Evolutionary conservation across 2,888 invertebrate genomes (phyloP).

Genomic region (Ormyrus nitidulus): DNA sequence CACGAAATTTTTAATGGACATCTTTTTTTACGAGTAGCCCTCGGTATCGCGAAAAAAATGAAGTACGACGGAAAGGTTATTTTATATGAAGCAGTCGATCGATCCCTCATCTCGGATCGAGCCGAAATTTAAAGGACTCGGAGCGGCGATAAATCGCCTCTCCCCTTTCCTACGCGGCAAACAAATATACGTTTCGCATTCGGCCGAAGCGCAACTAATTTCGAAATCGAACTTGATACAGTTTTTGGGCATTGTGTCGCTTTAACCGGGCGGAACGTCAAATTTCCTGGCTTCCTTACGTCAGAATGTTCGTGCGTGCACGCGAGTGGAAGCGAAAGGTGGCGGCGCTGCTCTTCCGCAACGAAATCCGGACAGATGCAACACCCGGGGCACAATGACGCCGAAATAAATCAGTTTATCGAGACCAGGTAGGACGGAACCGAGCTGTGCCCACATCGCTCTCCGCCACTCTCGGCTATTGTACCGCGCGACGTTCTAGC

Average conservation of each 20-base stretch:
- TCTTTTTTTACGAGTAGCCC: neutral
- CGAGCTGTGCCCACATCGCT: constrained; percentile 61
- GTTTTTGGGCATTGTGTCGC: constrained; percentile 12
- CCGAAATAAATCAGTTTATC: constrained; percentile 75
- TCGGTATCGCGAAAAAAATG: neutral
- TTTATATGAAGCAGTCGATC: constrained; percentile 23
- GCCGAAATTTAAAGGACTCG: constrained; percentile 34
- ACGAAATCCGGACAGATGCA: constrained; percentile 70
- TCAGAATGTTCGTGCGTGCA: neutral
- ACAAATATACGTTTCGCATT: constrained; percentile 15
- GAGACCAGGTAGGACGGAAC: constrained; percentile 68
- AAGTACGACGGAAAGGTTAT: constrained; percentile 11
- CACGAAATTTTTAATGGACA: too few relatives aligned
- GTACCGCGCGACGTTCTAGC: constrained; percentile 63
- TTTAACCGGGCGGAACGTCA: constrained; percentile 46
- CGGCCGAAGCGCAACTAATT: constrained; percentile 34
- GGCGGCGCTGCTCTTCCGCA: constrained; percentile 42
- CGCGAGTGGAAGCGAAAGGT: neutral
- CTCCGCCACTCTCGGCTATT: constrained; percentile 62
- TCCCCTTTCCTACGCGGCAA: neutral
- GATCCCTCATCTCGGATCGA: constrained; percentile 20
- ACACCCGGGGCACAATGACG: constrained; percentile 67
- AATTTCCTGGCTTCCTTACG: constrained; percentile 44
- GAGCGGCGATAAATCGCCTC: constrained; percentile 6
- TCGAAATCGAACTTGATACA: neutral